Conservation (phyloP, 2,888 invertebrate genomes). For the Pristionchus mayeri region DNA sequence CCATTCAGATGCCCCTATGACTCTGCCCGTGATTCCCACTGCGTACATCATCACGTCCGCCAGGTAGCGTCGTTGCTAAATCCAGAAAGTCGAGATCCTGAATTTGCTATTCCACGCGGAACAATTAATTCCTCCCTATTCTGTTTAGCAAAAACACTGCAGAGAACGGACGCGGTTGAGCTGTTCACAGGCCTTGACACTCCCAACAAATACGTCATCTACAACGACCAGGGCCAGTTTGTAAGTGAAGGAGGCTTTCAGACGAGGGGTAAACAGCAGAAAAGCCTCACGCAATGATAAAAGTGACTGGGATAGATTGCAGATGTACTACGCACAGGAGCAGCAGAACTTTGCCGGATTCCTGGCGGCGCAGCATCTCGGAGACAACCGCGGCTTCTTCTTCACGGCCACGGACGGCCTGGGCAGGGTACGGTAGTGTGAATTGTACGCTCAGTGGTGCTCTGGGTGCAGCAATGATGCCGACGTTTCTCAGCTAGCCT, state of each 20-base stretch:
- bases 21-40: background rate
- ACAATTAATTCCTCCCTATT: background rate
- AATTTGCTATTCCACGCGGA: background rate
- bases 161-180: conserved; percentile 23
- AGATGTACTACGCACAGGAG: conserved; percentile 39
- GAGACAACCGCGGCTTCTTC: conserved; percentile 8
- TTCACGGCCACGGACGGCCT: conserved; percentile 9
- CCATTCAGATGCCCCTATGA: background rate
- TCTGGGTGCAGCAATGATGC: background rate
- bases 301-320: background rate
- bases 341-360: background rate
- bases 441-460: too few species aligned
- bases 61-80: background rate
- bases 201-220: conserved; percentile 32
- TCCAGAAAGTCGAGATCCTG: background rate
- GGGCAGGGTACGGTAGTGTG: conserved; percentile 29
- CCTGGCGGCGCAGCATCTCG: conserved; percentile 4
- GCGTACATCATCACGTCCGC: background rate
- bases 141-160: background rate
- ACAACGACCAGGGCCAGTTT: conserved; percentile 35
- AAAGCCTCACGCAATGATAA: too few species aligned
- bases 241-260: too few species aligned
- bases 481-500: conserved; percentile 5
- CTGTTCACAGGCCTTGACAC: conserved; percentile 21
- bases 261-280: too few species aligned